A percentile compares a stretch with the other conserved stretches of the same genome.
Evolutionary conservation across 1,140 invertebrate species (phyloP).

Genomic region (Trissolcus basalis): DNA sequence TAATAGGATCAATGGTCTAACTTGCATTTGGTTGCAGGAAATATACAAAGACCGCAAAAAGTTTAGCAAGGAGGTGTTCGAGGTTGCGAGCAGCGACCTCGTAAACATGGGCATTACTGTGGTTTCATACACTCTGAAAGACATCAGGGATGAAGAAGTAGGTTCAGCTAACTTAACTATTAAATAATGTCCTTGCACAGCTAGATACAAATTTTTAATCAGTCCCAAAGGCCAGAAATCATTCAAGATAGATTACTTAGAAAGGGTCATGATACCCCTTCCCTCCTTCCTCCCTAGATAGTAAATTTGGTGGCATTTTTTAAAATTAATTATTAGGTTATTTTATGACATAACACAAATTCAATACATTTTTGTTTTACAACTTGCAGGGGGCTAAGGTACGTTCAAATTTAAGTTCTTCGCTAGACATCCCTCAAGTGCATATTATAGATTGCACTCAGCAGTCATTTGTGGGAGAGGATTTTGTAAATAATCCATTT

Average conservation of each 20-base stretch:
- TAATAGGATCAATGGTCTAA: background rate
- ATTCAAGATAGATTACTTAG: no score
- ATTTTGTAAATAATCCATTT: background rate
- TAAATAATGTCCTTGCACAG: conserved; percentile 5
- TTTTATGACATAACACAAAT: conserved; percentile 63
- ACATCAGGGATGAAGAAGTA: conserved; percentile 98
- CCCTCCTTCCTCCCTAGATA: conserved; percentile 62
- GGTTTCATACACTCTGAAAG: conserved; percentile 98
- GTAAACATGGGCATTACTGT: conserved; percentile 99
- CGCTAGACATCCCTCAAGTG: conserved; percentile 61
- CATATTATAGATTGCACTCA: conserved; percentile 30
- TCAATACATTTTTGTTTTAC: conserved; percentile 76
- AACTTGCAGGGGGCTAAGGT: conserved; percentile 81
- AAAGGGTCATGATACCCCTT: conserved; percentile 42
- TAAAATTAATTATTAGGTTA: conserved; percentile 54
- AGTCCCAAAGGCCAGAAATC: conserved; percentile 8
- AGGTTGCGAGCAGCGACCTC: conserved; percentile 95
- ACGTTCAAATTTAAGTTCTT: conserved; percentile 75
- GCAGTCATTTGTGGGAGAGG: conserved; percentile 4
- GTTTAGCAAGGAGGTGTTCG: conserved; percentile 97
- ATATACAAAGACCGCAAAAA: conserved; percentile 99
- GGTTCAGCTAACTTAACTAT: conserved; percentile 54
- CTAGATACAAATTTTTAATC: conserved; percentile 22
- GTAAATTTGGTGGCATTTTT: conserved; percentile 51
- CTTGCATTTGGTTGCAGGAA: conserved; percentile 79